A percentile compares a stretch with the other conserved stretches of the same genome.
These are phyloP conservation scores for Drosophila paucipuncta DNA, from an alignment of 2,888 invertebrate species.

Conservation along the genomic window DNA sequence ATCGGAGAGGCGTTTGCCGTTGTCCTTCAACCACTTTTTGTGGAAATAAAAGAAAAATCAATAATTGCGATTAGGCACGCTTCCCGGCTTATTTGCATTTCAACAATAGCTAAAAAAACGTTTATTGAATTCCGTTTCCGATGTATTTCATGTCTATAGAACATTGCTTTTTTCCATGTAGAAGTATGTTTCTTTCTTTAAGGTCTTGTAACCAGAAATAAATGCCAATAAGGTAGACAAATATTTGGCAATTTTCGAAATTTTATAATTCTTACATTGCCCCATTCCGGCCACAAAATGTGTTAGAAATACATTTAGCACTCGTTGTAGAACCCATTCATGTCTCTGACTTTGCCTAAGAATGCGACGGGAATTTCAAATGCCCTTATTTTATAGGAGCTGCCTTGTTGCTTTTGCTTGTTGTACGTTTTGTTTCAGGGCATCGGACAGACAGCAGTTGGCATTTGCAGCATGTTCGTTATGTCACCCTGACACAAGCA, in stretches of 20 bases:
- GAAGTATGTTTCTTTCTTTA: neutral
- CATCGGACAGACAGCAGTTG: conserved; percentile 60
- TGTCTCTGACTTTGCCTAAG: conserved; percentile 41
- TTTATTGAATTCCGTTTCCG: conserved; percentile 28
- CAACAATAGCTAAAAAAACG: conserved; percentile 33
- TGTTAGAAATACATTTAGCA: conserved; percentile 45
- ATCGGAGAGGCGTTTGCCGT: neutral
- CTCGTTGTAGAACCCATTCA: conserved; percentile 26
- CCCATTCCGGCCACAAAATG: conserved; percentile 47
- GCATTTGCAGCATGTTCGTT: conserved; percentile 63
- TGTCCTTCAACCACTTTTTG: conserved; percentile 46
- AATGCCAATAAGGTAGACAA: conserved; percentile 44
- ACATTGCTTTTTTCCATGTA: conserved; percentile 9
- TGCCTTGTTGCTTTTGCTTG: conserved; percentile 32
- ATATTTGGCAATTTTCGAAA: conserved; percentile 52
- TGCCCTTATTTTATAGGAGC: conserved; percentile 55
- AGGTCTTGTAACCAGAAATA: conserved; percentile 32
- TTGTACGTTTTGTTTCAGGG: conserved; percentile 32
- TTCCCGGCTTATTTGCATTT: conserved; percentile 72
- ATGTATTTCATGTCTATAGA: conserved; percentile 10
- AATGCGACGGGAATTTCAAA: conserved; percentile 74
- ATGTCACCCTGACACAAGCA: conserved; percentile 44
- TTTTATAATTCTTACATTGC: conserved; percentile 46
- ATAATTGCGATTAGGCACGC: conserved; percentile 82
- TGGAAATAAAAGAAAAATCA: conserved; percentile 77